phyloP scores from a whole-genome alignment of 2,113 vertebrate species.

The Chlorodrepanis virens region DNA sequence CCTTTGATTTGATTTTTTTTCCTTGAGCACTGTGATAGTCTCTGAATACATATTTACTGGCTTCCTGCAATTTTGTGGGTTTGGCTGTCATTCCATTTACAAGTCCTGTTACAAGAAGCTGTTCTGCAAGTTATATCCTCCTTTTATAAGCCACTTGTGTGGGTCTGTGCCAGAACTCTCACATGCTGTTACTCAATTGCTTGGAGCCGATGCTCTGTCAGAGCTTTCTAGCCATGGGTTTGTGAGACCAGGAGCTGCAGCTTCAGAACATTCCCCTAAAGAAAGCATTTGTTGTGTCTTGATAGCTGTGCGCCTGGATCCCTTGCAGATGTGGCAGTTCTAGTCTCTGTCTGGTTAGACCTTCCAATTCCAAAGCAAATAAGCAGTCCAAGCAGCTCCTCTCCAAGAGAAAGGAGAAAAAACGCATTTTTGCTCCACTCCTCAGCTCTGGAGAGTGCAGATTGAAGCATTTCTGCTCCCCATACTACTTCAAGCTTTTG shows the following conservation, averaged over 20 bases:
- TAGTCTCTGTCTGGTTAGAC: background rate
- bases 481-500: background rate
- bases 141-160: background rate
- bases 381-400: background rate
- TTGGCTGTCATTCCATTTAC: background rate
- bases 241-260: background rate
- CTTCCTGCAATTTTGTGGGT: background rate
- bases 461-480: background rate
- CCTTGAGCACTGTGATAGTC: background rate
- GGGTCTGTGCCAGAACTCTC: background rate
- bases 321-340: background rate
- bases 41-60: background rate
- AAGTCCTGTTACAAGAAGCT: background rate
- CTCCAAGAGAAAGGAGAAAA: background rate
- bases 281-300: background rate
- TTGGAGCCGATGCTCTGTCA: background rate
- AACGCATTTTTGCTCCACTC: accelerated
- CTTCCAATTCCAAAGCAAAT: background rate
- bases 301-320: background rate
- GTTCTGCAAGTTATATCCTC: background rate
- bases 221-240: background rate
- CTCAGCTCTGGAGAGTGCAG: background rate
- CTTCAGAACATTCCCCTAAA: background rate
- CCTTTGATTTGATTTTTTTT: background rate
- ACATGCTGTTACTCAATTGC: background rate